These are phyloP conservation scores for Sphaerodactylus townsendi DNA, from an alignment of 2,113 vertebrate genomes.

Conservation along the genomic window DNA sequence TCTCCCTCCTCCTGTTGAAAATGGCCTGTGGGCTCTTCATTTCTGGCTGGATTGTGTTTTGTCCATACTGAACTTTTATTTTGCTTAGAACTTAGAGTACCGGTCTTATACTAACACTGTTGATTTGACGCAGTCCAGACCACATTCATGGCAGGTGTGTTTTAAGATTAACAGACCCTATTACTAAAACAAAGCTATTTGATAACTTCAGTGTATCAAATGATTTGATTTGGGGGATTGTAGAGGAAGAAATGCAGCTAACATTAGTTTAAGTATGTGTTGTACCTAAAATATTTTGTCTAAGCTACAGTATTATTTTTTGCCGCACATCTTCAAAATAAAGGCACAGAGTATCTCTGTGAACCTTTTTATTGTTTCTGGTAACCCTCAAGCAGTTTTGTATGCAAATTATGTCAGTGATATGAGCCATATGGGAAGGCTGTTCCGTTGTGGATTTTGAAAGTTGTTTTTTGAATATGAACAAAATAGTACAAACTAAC, in stretches of 20 bases:
- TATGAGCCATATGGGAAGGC: accelerated
- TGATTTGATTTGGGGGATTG: neutral
- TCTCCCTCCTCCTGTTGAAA: no score
- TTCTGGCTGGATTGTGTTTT: slow-evolving; percentile 39
- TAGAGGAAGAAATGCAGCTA: neutral
- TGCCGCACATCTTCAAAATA: neutral
- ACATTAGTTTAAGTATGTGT: accelerated
- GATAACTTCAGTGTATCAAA: neutral
- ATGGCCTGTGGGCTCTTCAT: no score
- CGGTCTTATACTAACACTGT: slow-evolving; percentile 64
- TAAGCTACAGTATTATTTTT: accelerated
- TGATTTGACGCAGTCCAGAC: slow-evolving; percentile 61
- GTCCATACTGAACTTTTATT: slow-evolving; percentile 60
- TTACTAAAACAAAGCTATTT: neutral
- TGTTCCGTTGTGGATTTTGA: neutral
- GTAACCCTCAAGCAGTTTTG: neutral
- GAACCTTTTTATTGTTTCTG: neutral
- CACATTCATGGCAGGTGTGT: slow-evolving; percentile 2
- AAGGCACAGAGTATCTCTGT: slow-evolving; percentile 30
- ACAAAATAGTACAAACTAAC: slow-evolving; percentile 1
- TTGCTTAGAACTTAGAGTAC: slow-evolving; percentile 56
- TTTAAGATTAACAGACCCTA: slow-evolving; percentile 31
- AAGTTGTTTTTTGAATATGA: neutral
- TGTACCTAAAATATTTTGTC: accelerated
- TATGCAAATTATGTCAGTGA: neutral